Conservation (phyloP, 2,888 invertebrate genomes). For the Volucella bombylans region DNA sequence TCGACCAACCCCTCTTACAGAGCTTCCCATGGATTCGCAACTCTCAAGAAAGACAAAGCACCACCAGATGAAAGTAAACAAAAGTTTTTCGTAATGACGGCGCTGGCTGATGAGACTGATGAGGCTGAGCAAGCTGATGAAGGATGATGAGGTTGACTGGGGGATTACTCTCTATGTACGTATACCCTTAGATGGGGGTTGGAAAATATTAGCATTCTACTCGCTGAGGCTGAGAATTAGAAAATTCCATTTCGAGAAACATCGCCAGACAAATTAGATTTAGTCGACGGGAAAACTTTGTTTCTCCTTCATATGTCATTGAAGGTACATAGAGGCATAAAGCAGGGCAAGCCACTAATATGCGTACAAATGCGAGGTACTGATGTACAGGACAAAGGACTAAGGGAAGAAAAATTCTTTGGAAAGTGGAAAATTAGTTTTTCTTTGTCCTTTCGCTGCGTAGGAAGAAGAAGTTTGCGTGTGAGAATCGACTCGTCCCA, state of each 20-base stretch:
- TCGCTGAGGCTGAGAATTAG: slow-evolving; percentile 56
- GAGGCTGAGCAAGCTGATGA: slow-evolving; percentile 2
- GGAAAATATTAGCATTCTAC: slow-evolving; percentile 60
- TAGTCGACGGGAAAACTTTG: slow-evolving; percentile 41
- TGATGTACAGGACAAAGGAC: no score
- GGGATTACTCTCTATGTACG: neutral
- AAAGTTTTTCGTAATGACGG: slow-evolving; percentile 57
- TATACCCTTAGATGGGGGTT: neutral
- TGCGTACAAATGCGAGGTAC: no score
- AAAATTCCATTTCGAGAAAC: slow-evolving; percentile 55
- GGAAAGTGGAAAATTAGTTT: slow-evolving; percentile 41
- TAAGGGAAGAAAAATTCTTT: neutral
- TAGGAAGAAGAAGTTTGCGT: slow-evolving; percentile 1
- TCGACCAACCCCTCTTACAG: neutral
- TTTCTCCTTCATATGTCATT: slow-evolving; percentile 59
- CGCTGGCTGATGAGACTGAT: slow-evolving; percentile 50
- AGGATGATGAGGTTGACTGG: no score
- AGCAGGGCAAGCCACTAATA: neutral
- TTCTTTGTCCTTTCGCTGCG: slow-evolving; percentile 16
- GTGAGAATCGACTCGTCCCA: neutral
- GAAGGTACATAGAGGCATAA: slow-evolving; percentile 1
- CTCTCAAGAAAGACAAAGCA: slow-evolving; percentile 22
- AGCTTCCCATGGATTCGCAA: neutral
- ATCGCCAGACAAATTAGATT: slow-evolving; percentile 55
- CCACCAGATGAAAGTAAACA: slow-evolving; percentile 43